phyloP scores from a whole-genome alignment of 92 coral and sea anemone species.

The Galaxea fascicularis region DNA sequence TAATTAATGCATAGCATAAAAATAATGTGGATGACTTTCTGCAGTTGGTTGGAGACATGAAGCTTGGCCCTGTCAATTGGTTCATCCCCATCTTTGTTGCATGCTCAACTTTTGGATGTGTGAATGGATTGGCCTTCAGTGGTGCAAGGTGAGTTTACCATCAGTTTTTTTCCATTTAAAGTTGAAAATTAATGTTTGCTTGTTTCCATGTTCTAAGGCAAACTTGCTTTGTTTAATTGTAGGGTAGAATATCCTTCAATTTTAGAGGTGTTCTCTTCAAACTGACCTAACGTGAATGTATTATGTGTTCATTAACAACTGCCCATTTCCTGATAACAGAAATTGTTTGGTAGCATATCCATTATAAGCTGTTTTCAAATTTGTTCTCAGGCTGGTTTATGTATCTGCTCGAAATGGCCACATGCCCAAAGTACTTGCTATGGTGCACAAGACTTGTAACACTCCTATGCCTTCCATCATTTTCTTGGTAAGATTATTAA shows the following conservation, averaged over 20 bases:
- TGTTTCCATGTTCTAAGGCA: too few species aligned
- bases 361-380: background rate
- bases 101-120: constrained; percentile 98
- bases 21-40: background rate
- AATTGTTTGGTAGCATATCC: too few species aligned
- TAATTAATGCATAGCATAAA: background rate
- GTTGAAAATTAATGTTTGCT: too few species aligned
- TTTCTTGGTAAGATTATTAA: constrained; percentile 79
- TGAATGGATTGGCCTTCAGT: constrained; percentile 93
- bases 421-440: constrained; percentile 90
- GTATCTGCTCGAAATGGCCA: constrained; percentile 95
- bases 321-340: too few species aligned
- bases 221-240: too few species aligned
- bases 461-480: constrained; percentile 95
- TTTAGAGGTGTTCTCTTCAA: too few species aligned
- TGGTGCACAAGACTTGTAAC: constrained; percentile 87
- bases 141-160: constrained; percentile 86
- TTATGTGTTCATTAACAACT: too few species aligned
- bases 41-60: constrained; percentile 87
- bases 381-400: constrained; percentile 78
- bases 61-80: constrained; percentile 92
- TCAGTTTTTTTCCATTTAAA: too few species aligned
- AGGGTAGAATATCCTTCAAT: too few species aligned
- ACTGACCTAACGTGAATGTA: too few species aligned
- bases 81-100: constrained; percentile 98